Conservation (phyloP, 2,113 vertebrate genomes). For the Glareola pratincola region DNA sequence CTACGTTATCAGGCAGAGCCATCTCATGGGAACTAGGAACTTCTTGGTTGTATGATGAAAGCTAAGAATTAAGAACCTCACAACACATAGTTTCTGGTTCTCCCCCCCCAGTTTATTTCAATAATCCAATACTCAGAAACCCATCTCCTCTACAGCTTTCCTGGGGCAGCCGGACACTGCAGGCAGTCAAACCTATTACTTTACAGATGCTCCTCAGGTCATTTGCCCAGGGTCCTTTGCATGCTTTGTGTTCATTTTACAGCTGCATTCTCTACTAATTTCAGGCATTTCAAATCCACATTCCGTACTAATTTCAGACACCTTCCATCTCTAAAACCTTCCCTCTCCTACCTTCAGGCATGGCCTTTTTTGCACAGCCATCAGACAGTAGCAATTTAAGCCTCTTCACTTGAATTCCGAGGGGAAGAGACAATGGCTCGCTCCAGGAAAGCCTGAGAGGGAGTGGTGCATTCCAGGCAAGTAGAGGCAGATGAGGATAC, state of each 20-base stretch:
- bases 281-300: neutral
- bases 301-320: neutral
- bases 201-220: neutral
- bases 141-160: neutral
- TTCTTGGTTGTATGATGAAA: neutral
- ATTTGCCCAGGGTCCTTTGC: neutral
- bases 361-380: neutral
- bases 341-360: neutral
- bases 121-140: neutral
- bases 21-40: neutral
- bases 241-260: neutral
- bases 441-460: neutral
- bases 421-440: neutral
- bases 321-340: neutral
- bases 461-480: conserved; percentile 33
- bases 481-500: neutral
- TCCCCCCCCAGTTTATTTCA: neutral
- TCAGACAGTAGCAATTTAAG: neutral
- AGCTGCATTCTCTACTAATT: neutral
- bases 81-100: neutral
- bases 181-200: neutral
- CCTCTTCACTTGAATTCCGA: neutral
- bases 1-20: neutral
- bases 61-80: neutral
- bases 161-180: neutral